Percentiles rank a stretch among this genome's conserved stretches.
Evolutionary conservation across 1,140 invertebrate genomes (phyloP).

Genomic region (Hycleus phaleratus): DNA sequence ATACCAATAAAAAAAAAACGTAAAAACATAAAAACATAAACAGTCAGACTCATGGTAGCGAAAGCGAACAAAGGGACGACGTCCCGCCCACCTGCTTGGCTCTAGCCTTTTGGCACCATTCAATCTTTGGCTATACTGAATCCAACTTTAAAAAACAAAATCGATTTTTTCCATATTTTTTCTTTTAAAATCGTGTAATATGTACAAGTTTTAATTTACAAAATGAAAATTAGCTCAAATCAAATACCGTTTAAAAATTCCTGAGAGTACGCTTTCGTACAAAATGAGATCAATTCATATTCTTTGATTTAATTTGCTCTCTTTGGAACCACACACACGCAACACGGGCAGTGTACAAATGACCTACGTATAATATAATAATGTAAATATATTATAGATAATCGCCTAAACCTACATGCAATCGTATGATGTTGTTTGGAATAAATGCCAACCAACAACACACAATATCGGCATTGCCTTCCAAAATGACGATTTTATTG

Average conservation of each 20-base stretch:
- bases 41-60: conserved; percentile 36
- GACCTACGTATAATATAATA: conserved; percentile 22
- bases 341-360: conserved; percentile 25
- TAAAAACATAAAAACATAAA: neutral
- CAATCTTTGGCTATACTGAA: conserved; percentile 38
- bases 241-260: conserved; percentile 31
- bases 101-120: conserved; percentile 30
- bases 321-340: conserved; percentile 33
- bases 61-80: conserved; percentile 30
- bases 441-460: conserved; percentile 29
- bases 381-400: neutral
- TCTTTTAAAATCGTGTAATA: conserved; percentile 20
- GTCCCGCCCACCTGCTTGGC: conserved; percentile 24
- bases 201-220: neutral
- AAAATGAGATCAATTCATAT: conserved; percentile 41
- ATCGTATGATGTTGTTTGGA: conserved; percentile 13
- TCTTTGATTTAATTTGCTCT: conserved; percentile 36
- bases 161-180: neutral
- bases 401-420: conserved; percentile 4
- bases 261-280: conserved; percentile 33
- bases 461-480: neutral
- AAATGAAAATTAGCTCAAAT: conserved; percentile 15
- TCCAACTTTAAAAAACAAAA: conserved; percentile 25
- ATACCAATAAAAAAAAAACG: neutral
- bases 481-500: neutral